Evolutionary conservation across 2,888 invertebrate genomes (phyloP).

Genomic region (Ophraella communa): DNA sequence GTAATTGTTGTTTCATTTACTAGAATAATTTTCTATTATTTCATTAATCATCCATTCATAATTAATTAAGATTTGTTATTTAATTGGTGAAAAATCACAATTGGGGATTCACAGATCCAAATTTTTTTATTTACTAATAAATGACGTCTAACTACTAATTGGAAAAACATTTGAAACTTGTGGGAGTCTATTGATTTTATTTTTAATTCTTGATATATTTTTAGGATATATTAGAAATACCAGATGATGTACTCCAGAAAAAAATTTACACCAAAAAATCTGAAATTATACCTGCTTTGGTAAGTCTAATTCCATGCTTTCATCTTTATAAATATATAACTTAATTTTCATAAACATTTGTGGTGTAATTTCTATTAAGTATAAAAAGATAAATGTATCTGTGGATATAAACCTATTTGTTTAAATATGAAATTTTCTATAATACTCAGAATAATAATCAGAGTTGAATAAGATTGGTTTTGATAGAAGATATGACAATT

Average conservation of each 20-base stretch:
- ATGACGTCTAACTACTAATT: too few relatives aligned
- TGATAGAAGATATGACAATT: too few relatives aligned
- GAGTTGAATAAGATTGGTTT: too few relatives aligned
- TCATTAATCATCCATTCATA: not conserved
- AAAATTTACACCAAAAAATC: slow-evolving; percentile 45
- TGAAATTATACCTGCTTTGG: slow-evolving; percentile 53
- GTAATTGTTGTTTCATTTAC: not conserved
- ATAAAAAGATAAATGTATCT: too few relatives aligned
- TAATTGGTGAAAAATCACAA: not conserved
- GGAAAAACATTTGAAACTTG: too few relatives aligned
- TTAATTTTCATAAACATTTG: too few relatives aligned
- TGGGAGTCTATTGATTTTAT: too few relatives aligned
- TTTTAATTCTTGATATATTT: slow-evolving; percentile 29
- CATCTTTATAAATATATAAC: too few relatives aligned
- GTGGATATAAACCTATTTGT: too few relatives aligned
- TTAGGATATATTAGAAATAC: slow-evolving; percentile 44
- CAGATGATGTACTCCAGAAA: slow-evolving; percentile 38
- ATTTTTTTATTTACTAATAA: not conserved
- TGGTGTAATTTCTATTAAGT: too few relatives aligned
- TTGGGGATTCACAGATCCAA: not conserved
- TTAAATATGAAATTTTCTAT: too few relatives aligned
- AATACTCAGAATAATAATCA: too few relatives aligned
- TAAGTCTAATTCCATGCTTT: slow-evolving; percentile 40
- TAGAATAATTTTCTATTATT: not conserved
- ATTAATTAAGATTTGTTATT: not conserved